Percentiles rank a stretch among this genome's conserved stretches.
These are phyloP conservation scores for Lepidurus packardi DNA, from an alignment of 1,140 invertebrate species.

Conservation along the genomic window DNA sequence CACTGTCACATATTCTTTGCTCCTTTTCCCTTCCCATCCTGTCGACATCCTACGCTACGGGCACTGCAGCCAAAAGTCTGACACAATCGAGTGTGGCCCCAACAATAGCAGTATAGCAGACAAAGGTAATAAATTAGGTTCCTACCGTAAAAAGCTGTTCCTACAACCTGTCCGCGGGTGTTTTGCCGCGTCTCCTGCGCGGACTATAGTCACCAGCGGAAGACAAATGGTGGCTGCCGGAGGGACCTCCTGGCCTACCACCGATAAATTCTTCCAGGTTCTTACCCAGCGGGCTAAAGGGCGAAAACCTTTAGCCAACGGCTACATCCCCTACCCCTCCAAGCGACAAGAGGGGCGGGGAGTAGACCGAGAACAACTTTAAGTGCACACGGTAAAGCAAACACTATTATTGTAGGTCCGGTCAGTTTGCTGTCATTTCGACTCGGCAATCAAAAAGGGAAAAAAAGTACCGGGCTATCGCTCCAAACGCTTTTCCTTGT, in stretches of 20 bases:
- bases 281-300: not conserved
- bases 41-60: not conserved
- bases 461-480: not conserved
- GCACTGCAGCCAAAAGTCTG: not conserved
- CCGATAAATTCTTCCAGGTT: conserved; percentile 16
- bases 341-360: not conserved
- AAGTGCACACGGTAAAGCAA: not conserved
- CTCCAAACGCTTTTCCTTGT: not conserved
- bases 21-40: not conserved
- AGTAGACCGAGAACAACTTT: not conserved
- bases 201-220: conserved; percentile 2
- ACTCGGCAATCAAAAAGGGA: not conserved
- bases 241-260: conserved; percentile 11
- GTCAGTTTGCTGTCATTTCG: not conserved
- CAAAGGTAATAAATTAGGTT: not conserved
- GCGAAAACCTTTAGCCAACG: too few species aligned
- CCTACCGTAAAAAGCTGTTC: not conserved
- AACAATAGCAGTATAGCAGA: conserved; percentile 9
- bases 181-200: not conserved
- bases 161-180: conserved; percentile 11
- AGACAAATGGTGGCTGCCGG: conserved; percentile 7
- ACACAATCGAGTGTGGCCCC: not conserved
- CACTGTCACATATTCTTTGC: not conserved
- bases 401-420: not conserved
- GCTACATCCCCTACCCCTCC: not conserved